Percentiles rank a stretch among this genome's conserved stretches.
Conservation (phyloP, 2,888 invertebrate genomes). For the Brachypalpus laphriformis region DNA sequence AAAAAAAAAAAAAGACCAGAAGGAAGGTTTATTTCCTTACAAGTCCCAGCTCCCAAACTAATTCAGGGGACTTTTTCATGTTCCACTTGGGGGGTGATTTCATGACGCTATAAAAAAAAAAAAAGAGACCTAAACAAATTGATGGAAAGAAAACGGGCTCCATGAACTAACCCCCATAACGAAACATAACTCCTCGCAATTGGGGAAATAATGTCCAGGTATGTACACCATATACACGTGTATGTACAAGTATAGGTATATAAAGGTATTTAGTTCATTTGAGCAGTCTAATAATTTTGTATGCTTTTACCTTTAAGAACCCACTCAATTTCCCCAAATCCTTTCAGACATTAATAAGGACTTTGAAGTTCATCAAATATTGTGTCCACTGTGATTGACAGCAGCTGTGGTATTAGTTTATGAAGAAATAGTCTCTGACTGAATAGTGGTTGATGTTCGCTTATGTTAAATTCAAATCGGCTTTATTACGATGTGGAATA, state of each 20-base stretch:
- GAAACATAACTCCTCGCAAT: not conserved
- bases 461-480: not conserved
- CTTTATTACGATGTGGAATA: too few relatives aligned
- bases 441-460: too few relatives aligned
- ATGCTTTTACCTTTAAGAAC: not conserved
- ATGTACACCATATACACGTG: not conserved
- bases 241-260: not conserved
- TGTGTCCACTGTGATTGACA: not conserved
- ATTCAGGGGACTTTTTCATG: conserved; percentile 27
- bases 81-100: conserved; percentile 34
- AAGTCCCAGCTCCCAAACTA: conserved; percentile 8
- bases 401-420: not conserved
- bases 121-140: conserved; percentile 40
- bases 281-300: not conserved
- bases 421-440: too few relatives aligned
- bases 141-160: conserved; percentile 11
- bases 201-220: conserved; percentile 20
- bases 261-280: not conserved
- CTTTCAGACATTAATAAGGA: not conserved
- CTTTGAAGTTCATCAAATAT: too few relatives aligned
- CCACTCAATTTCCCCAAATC: not conserved
- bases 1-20: too few relatives aligned
- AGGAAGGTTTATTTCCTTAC: conserved; percentile 2
- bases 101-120: conserved; percentile 26
- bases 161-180: not conserved